Conservation (phyloP, 2,797 vertebrate genomes). For the Eulemur coronatus region DNA sequence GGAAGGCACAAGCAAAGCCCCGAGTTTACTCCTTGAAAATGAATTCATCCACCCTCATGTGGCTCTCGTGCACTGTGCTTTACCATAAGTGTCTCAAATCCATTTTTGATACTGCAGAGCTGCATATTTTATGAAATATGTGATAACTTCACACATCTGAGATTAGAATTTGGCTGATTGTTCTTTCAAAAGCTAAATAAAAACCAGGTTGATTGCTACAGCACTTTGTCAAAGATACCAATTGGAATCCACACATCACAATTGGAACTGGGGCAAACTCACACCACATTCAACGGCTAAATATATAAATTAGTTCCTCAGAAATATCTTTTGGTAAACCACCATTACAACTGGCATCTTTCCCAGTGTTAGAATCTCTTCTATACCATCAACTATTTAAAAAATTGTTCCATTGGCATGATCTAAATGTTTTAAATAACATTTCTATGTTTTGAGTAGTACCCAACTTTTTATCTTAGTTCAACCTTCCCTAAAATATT, state of each 20-base stretch:
- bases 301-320: background rate
- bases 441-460: background rate
- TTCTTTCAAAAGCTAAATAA: conserved; percentile 46
- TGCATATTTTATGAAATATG: background rate
- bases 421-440: background rate
- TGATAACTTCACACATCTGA: conserved; percentile 46
- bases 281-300: background rate
- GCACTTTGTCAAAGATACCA: conserved; percentile 39
- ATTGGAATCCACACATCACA: background rate
- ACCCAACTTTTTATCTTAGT: background rate
- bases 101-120: background rate
- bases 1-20: background rate
- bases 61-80: background rate
- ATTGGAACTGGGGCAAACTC: conserved; percentile 22
- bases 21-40: background rate
- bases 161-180: conserved; percentile 54
- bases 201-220: conserved; percentile 14
- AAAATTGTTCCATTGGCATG: background rate
- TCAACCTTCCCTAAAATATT: background rate
- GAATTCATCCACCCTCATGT: background rate
- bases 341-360: background rate
- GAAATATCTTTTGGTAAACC: background rate
- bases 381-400: background rate
- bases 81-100: background rate
- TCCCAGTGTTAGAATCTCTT: background rate